Conservation (phyloP, 1,140 invertebrate species). For the Drosophila obscura region DNA sequence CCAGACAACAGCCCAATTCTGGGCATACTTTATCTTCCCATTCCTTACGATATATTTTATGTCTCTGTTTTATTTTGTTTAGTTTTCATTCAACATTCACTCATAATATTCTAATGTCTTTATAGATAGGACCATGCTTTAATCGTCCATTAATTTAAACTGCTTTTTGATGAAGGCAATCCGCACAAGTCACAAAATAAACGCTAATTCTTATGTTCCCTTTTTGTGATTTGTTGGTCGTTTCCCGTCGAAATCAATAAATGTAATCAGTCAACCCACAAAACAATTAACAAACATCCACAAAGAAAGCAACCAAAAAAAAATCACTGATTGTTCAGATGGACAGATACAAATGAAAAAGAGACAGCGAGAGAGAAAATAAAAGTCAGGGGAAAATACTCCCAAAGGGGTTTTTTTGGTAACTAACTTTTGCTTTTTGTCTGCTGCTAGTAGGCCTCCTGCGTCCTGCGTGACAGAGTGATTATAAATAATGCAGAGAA, state of each 20-base stretch:
- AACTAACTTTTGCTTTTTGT: slow-evolving; percentile 30
- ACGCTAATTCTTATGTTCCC: slow-evolving; percentile 22
- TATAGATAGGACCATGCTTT: not conserved
- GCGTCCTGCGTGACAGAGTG: slow-evolving; percentile 45
- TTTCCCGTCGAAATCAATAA: slow-evolving; percentile 60
- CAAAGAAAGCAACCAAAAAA: slow-evolving; percentile 24
- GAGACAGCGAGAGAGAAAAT: not conserved
- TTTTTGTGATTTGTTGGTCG: slow-evolving; percentile 16
- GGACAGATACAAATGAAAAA: slow-evolving; percentile 14
- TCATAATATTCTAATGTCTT: not conserved
- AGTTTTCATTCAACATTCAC: no score
- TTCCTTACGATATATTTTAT: no score
- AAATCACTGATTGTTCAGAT: slow-evolving; percentile 37
- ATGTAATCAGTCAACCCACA: slow-evolving; percentile 63
- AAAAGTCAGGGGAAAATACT: not conserved
- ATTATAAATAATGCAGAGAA: slow-evolving; percentile 75
- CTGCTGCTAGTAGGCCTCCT: slow-evolving; percentile 18
- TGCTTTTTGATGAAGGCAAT: slow-evolving; percentile 2
- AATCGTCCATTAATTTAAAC: slow-evolving; percentile 1
- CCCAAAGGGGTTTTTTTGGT: slow-evolving; percentile 22
- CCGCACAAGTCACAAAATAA: slow-evolving; percentile 15
- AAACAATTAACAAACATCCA: slow-evolving; percentile 60
- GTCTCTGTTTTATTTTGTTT: no score
- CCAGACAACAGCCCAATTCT: no score
- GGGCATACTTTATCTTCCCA: no score